These are phyloP conservation scores for Eulemur mongoz DNA, from an alignment of 2,797 vertebrate genomes.

Conservation along the genomic window DNA sequence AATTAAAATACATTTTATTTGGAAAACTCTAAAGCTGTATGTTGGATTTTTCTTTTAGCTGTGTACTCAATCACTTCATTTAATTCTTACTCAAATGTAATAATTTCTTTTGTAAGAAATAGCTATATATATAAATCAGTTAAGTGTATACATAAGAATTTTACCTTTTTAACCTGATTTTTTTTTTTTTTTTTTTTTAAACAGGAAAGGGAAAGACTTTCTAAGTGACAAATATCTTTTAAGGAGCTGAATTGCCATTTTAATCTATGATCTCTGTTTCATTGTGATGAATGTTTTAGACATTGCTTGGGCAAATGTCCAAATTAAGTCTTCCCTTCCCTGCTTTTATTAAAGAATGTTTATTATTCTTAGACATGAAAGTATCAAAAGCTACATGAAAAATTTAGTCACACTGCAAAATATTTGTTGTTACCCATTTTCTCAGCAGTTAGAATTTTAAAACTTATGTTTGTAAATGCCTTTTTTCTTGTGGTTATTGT, in stretches of 20 bases:
- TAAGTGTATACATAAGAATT: not conserved
- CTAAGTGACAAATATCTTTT: not conserved
- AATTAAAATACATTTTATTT: not conserved
- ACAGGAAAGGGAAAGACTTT: not conserved
- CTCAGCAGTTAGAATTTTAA: not conserved
- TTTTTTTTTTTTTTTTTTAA: not conserved
- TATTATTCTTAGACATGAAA: not conserved
- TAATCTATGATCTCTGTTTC: slow-evolving; percentile 25
- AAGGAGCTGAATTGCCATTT: slow-evolving; percentile 20
- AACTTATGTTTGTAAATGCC: not conserved
- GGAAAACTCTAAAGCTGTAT: not conserved
- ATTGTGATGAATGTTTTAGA: slow-evolving; percentile 12
- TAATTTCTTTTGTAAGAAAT: not conserved
- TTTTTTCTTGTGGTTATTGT: not conserved
- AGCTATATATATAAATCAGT: not conserved
- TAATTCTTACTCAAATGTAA: not conserved
- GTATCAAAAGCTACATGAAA: not conserved
- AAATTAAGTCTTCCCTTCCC: not conserved
- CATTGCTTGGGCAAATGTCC: not conserved
- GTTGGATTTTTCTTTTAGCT: slow-evolving; percentile 3
- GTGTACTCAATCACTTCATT: not conserved
- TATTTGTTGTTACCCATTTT: slow-evolving; percentile 12
- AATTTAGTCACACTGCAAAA: not conserved
- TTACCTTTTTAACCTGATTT: not conserved
- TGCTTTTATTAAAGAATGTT: not conserved